These are phyloP conservation scores for Platanista minor DNA, from an alignment of 2,113 vertebrate species.

Conservation along the genomic window DNA sequence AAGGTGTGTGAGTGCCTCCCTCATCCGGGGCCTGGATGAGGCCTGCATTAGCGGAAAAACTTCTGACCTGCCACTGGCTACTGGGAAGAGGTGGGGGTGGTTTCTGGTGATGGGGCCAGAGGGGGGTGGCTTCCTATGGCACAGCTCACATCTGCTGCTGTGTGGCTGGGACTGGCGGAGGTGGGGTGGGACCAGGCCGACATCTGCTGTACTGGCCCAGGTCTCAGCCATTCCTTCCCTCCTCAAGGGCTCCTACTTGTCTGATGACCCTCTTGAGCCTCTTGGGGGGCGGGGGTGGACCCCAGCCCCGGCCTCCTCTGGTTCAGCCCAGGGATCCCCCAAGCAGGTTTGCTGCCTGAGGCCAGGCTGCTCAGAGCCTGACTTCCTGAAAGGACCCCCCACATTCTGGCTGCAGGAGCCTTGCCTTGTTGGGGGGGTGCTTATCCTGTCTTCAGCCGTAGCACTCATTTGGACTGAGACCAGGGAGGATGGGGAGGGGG, in stretches of 20 bases:
- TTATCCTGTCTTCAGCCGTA: neutral
- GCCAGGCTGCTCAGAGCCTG: neutral
- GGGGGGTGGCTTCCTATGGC: neutral
- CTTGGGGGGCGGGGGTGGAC: accelerated
- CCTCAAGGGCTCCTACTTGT: neutral
- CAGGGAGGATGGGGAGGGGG: neutral
- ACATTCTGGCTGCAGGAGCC: neutral
- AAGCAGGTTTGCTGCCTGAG: neutral
- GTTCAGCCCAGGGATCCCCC: neutral
- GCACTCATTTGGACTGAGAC: neutral
- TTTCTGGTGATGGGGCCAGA: neutral
- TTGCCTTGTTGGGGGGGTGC: accelerated
- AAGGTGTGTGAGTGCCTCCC: neutral
- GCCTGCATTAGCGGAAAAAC: neutral
- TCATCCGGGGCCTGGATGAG: neutral
- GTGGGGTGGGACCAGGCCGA: no score
- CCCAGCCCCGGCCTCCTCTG: neutral
- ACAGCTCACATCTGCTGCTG: neutral
- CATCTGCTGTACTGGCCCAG: neutral
- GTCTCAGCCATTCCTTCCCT: neutral
- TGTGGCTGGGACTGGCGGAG: neutral
- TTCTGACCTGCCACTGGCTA: neutral
- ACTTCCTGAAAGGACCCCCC: neutral
- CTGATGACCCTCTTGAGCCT: neutral
- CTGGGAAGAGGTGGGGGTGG: neutral